Conservation (phyloP, 2,113 vertebrate genomes). For the Sylvia atricapilla region DNA sequence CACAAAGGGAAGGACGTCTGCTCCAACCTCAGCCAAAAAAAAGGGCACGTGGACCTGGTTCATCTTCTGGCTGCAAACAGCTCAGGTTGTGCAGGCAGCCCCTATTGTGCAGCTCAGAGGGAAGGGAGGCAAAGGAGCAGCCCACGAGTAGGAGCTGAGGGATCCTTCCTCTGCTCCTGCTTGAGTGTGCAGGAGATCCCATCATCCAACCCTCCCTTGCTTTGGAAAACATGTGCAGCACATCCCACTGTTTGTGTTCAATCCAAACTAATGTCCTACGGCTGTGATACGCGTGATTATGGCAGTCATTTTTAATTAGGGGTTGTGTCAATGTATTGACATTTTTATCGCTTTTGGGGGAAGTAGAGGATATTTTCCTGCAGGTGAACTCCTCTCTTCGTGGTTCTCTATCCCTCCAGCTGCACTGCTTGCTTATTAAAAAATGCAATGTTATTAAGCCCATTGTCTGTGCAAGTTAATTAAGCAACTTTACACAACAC, state of each 20-base stretch:
- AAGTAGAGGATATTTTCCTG: conserved; percentile 3
- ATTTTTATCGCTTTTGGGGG: conserved; percentile 6
- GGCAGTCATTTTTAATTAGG: conserved; percentile 53
- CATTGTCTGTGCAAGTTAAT: background rate
- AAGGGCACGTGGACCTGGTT: background rate
- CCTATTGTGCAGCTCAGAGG: accelerated
- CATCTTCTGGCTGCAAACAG: background rate
- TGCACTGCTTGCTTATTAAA: background rate
- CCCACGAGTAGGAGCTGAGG: accelerated
- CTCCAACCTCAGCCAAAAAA: background rate
- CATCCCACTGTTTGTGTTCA: background rate
- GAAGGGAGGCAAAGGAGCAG: accelerated
- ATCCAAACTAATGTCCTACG: background rate
- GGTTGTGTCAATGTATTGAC: conserved; percentile 37
- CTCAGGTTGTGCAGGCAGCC: background rate
- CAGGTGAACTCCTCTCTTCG: background rate
- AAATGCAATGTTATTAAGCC: background rate
- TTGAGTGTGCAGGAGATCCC: background rate
- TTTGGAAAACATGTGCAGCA: background rate
- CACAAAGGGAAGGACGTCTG: background rate
- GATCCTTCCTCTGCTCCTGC: background rate
- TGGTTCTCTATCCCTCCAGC: background rate
- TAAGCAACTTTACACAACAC: background rate
- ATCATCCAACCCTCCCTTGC: background rate
- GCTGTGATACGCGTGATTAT: background rate